Evolutionary conservation across 1,140 invertebrate genomes (phyloP).

Genomic region (Aphelenchoides avenae): DNA sequence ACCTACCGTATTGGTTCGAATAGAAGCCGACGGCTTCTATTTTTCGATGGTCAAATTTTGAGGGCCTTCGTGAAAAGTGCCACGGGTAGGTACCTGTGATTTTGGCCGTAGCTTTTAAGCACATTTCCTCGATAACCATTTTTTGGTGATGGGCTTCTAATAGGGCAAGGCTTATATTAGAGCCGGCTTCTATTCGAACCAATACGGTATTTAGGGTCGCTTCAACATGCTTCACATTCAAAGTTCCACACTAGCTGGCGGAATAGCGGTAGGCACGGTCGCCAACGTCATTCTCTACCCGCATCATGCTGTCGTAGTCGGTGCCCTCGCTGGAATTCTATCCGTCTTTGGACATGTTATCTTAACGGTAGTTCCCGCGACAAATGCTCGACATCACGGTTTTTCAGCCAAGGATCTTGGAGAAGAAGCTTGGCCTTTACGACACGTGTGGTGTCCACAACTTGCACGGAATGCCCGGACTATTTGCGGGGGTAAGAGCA

Average conservation of each 20-base stretch:
- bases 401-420: constrained; percentile 38
- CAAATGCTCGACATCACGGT: background rate
- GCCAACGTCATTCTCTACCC: constrained; percentile 75
- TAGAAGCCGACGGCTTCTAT: no score
- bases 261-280: constrained; percentile 66
- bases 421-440: constrained; percentile 54
- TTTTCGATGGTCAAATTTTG: no score
- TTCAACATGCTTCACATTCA: constrained; percentile 59
- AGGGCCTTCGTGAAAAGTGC: no score
- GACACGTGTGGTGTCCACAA: constrained; percentile 64
- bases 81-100: no score
- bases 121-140: no score
- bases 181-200: no score
- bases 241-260: constrained; percentile 64
- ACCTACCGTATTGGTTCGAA: no score
- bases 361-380: constrained; percentile 29
- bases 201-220: constrained; percentile 14
- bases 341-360: constrained; percentile 66
- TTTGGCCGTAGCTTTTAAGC: no score
- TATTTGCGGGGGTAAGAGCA: constrained; percentile 60
- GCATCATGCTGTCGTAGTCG: constrained; percentile 77
- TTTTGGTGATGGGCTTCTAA: no score
- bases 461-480: constrained; percentile 63
- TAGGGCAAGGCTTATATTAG: no score
- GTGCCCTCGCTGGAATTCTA: constrained; percentile 72